Evolutionary conservation across 2,888 invertebrate species (phyloP), one percentile per base, ranked within the genome.

Genomic region (Eucera pruinosa): DNA sequence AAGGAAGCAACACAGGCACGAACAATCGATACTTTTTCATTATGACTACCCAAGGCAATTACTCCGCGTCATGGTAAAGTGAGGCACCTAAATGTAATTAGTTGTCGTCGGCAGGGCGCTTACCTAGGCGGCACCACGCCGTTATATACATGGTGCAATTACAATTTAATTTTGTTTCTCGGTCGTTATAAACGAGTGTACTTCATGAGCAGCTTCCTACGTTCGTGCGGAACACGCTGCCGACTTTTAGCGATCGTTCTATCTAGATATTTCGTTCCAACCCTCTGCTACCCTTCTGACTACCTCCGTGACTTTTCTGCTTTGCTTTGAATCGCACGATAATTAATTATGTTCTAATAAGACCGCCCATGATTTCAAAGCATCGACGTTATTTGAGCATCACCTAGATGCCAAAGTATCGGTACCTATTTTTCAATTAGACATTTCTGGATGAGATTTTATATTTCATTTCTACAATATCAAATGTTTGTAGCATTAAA

Each of bases 281-380:
- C n/a, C n/a, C n/a, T n/a, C n/a, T n/a, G n/a, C n/a, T n/a, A n/a
- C n/a, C n/a, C n/a, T n/a, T n/a, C n/a, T n/a, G n/a, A n/a, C n/a
- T n/a, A n/a, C n/a, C n/a, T n/a, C n/a, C n/a, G n/a, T n/a, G n/a
- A n/a, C n/a, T n/a, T n/a, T 60, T 36, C 58, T 39, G 20, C 30
- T 39, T 39, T 65, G 67, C 72, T 83, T 81, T 82, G 78, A 82
- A 87, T 82, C 84, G 81, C 80, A 73, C 57, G 77, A 76, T 81
- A 87, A 87, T 88, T 88, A 85, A 87, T 88, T 87, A 88, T 82
- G 79, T 83, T 87, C 87, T 81, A 83, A 86, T 86, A 82, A 82
- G 57, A 75, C 70, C 78, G 70, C 76, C 74, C 76, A 71, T 82
- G 81, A 81, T 80, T 81, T 77, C 41, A 80, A 80, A 80, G 82